phyloP scores from a whole-genome alignment of 2,113 vertebrate genomes.

The Sakesphorus luctuosus region DNA sequence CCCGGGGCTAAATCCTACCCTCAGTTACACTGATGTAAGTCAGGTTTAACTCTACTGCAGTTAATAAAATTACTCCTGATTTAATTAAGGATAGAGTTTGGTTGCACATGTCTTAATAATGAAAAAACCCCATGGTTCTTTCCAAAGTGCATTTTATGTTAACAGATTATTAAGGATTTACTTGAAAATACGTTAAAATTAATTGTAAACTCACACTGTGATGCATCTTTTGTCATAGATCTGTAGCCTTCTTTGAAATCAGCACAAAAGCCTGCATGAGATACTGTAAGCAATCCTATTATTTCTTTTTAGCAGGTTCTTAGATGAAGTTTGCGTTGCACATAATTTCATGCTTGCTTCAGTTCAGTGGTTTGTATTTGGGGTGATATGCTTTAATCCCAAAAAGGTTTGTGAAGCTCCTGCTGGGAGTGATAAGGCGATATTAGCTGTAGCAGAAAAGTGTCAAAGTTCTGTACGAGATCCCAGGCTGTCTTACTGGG shows the following conservation, averaged over 20 bases:
- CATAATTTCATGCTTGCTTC: not conserved
- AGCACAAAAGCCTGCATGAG: not conserved
- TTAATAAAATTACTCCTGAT: slow-evolving; percentile 65
- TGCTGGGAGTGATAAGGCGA: not conserved
- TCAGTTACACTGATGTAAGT: slow-evolving; percentile 48
- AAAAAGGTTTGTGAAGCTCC: not conserved
- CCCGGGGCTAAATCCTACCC: slow-evolving; percentile 38
- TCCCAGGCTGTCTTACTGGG: not conserved
- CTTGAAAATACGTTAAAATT: slow-evolving; percentile 2
- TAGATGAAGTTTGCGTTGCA: not conserved
- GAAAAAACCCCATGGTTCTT: slow-evolving; percentile 64
- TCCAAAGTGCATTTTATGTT: slow-evolving; percentile 51
- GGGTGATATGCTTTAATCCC: slow-evolving; percentile 20
- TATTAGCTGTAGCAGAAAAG: not conserved
- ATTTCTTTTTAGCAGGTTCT: slow-evolving; percentile 32
- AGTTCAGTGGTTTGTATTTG: not conserved
- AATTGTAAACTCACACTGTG: slow-evolving; percentile 8
- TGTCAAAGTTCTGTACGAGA: not conserved
- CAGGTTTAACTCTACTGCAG: slow-evolving; percentile 49
- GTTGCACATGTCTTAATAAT: slow-evolving; percentile 60
- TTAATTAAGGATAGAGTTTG: slow-evolving; percentile 66
- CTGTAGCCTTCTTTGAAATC: slow-evolving; percentile 3
- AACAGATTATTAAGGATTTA: slow-evolving; percentile 14
- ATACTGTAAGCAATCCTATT: slow-evolving; percentile 5
- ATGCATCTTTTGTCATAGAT: slow-evolving; percentile 1